phyloP scores from a whole-genome alignment of 2,113 vertebrate genomes.

The Ammodytes dubius region DNA sequence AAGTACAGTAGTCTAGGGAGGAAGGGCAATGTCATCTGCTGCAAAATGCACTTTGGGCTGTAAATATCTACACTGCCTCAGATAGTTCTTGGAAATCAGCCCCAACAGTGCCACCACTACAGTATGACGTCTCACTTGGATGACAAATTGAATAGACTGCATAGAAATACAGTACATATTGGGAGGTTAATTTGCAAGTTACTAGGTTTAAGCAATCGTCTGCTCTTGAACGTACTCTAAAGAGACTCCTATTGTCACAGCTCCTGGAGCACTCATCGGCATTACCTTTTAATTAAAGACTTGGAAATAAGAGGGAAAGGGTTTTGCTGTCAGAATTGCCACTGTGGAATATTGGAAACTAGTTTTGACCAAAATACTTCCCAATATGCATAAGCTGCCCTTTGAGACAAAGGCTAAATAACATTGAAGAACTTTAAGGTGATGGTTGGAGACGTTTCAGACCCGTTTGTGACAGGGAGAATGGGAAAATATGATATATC shows the following conservation, averaged over 20 bases:
- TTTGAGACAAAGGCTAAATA: background rate
- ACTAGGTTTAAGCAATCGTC: conserved; percentile 45
- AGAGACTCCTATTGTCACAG: conserved; percentile 19
- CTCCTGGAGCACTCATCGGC: conserved; percentile 36
- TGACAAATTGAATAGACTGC: conserved; percentile 48
- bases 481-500: conserved; percentile 30
- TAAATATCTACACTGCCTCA: conserved; percentile 29
- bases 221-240: conserved; percentile 41
- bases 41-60: conserved; percentile 9
- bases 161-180: conserved; percentile 45
- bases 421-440: conserved; percentile 1
- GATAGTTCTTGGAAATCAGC: conserved; percentile 25
- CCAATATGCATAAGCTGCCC: conserved; percentile 32
- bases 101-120: background rate
- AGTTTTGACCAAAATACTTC: conserved; percentile 29
- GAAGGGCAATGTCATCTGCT: background rate
- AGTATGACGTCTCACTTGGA: conserved; percentile 21
- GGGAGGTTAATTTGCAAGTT: conserved; percentile 62
- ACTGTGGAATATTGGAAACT: conserved; percentile 13
- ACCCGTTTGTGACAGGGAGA: background rate
- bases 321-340: conserved; percentile 11
- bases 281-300: conserved; percentile 52
- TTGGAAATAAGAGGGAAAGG: background rate
- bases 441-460: conserved; percentile 14
- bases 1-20: background rate